Evolutionary conservation across 2,888 invertebrate genomes (phyloP), one percentile per base, ranked within the genome.

Genomic region (Lampropteryx suffumata): DNA sequence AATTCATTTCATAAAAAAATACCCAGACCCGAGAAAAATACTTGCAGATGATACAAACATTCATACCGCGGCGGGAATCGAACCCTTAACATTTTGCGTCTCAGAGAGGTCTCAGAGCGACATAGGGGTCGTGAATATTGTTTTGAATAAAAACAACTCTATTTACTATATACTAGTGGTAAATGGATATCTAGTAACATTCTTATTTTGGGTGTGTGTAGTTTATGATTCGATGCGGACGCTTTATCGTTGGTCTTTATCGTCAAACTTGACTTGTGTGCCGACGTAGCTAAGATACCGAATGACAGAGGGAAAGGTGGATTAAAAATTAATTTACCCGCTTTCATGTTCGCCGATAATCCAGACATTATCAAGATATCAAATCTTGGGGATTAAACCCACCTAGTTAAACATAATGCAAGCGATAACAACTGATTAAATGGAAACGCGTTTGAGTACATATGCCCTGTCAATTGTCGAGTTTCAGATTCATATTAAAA

Each of bases 341-440:
- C 88, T 90, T 90, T 90, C 78, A 89, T 87, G 87, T 90, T 79
- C 71, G 79, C 88, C 89, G 88, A 77, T 89, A 88, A 89, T 87
- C 87, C 88, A 62, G 71, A 78, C 76, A 71, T 84, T 89, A 90
- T 89, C 88, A 81, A 80, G 85, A 84, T 88, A 90, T 87, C 87
- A 85, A 86, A 83, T 82, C 81, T 71, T 71, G 73, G 58, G 88
- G 87, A 88, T 90, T 88, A 88, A 77, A 81, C 79, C 67, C 71
- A 76, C 79, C 82, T 79, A 80, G 84, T 82, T 82, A 84, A 84
- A 86, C 82, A 84, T 77, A 82, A 82, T 84, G 78, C 73, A 77
- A 69, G 62, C 66, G 89, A 90, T 89, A 88, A 83, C 77, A 66
- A 65, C 68, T 76, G 84, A 84, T 87, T 85, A 84, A 73, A 73